Evolutionary conservation across 2,113 vertebrate genomes (phyloP), one percentile per base, ranked within the genome.

Genomic region (Nematolebias whitei): DNA sequence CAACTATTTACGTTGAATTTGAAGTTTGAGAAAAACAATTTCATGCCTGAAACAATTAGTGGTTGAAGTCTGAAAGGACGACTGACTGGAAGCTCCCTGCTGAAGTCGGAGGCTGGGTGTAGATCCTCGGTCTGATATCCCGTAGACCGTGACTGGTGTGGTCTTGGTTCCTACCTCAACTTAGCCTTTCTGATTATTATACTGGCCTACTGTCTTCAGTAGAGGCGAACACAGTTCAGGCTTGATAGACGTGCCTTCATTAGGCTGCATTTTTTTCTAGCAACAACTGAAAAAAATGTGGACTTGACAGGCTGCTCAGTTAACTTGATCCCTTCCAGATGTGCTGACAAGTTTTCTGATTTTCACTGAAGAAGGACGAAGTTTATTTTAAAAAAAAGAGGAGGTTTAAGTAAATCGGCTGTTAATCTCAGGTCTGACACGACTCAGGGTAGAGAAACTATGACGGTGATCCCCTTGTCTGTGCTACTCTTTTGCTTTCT

Each of bases 311-410:
- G 84, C 84, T 23, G 70, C 78, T 86, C 68, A 38, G 82, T 85
- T 79, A 50, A 74, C 70, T 83, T 85, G 86, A 92, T 92, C 81
- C 70, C 66, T 88, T 89, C 87, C 92, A 91, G 88, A 91, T 91
- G 92, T 91, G 83, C 81, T 75, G 82, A 85, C 83, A 77, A 79
- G 74, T 82, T 88, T 88, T 82, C 79, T 79, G 57, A 70, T 75
- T 86, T 81, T 77, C 41, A 48, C 47, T 44, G 51, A 67, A 64
- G 48, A 18, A 24, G 38, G n/a, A 44, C 44, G 79, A 77, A 63
- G 64, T 18, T 23, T 7, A 41, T 48, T 60, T 24, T 57, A 51
- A 56, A 67, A 71, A 67, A 82, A 70, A 81, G 66, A 68, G 50
- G 13, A 56, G 69, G 63, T 82, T 66, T 32, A 40, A 71, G 63